phyloP scores from a whole-genome alignment of 2,113 vertebrate genomes.

The mouse (Mus musculus) region GRCm39 chr10:14836001-14836500 shows the following conservation, averaged over 20 bases:
- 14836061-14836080: not conserved
- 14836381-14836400: not conserved
- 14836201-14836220: not conserved
- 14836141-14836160: not conserved
- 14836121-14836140: not conserved
- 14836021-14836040: not conserved
- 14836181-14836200: not conserved
- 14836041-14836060: not conserved
- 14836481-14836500: not conserved
- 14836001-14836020: too few relatives aligned
- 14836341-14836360: not conserved
- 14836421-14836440: not conserved
- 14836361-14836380: not conserved
- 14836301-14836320: not conserved
- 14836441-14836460: not conserved
- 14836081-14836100: not conserved
- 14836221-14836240: not conserved
- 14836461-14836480: too few relatives aligned
- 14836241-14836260: not conserved
- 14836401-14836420: not conserved
- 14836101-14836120: not conserved
- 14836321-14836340: not conserved
- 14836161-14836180: not conserved
- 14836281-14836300: not conserved
- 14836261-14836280: not conserved